Conservation (phyloP, 2,113 vertebrate genomes). For the Pachyramphus minor region DNA sequence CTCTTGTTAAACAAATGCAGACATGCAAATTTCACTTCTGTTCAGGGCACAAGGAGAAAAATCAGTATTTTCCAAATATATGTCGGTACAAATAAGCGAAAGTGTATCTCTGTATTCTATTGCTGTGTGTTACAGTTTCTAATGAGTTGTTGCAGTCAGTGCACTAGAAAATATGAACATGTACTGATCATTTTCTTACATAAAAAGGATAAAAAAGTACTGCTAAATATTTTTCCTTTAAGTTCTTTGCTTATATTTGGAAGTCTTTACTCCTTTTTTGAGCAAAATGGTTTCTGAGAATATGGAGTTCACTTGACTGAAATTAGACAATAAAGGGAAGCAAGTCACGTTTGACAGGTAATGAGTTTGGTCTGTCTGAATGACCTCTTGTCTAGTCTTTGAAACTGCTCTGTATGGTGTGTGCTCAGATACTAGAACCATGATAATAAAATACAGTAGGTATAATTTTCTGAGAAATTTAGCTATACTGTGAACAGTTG, state of each 20-base stretch:
- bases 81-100: neutral
- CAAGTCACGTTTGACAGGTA: neutral
- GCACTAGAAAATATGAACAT: neutral
- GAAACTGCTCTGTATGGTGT: neutral
- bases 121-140: neutral
- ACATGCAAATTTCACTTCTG: neutral
- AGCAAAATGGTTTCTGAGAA: neutral
- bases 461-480: neutral
- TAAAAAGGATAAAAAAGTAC: neutral
- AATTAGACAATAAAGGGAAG: neutral
- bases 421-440: neutral
- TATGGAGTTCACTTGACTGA: neutral
- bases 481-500: neutral
- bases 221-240: neutral
- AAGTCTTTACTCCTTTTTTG: neutral
- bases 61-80: neutral
- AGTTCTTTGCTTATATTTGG: neutral
- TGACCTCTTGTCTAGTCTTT: neutral
- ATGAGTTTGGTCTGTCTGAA: neutral
- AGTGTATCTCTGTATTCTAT: neutral
- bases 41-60: neutral
- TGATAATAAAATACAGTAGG: neutral
- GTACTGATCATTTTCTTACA: neutral
- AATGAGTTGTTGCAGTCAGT: neutral
- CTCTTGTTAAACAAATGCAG: slow-evolving; percentile 15